Evolutionary conservation across 2,113 vertebrate genomes (phyloP).

Genomic region (Poecilia latipinna): DNA sequence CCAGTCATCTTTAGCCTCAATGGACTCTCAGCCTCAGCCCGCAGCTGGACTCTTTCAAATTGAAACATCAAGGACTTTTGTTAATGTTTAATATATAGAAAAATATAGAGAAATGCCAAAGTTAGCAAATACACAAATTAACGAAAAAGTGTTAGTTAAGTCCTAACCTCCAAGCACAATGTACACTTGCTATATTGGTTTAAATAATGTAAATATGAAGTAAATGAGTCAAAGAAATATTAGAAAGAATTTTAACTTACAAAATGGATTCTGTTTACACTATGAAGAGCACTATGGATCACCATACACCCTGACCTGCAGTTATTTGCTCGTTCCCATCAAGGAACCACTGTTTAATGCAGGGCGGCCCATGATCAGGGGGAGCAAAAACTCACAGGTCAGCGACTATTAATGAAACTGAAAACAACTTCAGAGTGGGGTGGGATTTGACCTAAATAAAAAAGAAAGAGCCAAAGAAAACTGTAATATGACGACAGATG

Average conservation of each 20-base stretch:
- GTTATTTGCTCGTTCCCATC: slow-evolving; percentile 33
- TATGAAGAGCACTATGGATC: not conserved
- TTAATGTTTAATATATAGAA: slow-evolving; percentile 96
- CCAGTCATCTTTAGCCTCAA: slow-evolving; percentile 91
- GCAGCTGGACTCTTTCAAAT: slow-evolving; percentile 99
- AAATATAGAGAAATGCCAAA: slow-evolving; percentile 65
- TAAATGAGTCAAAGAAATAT: not conserved
- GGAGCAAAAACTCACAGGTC: slow-evolving; percentile 52
- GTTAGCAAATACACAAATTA: slow-evolving; percentile 69
- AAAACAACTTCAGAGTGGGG: slow-evolving; percentile 10
- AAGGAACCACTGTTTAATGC: slow-evolving; percentile 4
- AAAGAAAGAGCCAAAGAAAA: not conserved
- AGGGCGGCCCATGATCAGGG: slow-evolving; percentile 7
- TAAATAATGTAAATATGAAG: not conserved
- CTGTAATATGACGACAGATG: not conserved
- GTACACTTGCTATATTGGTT: slow-evolving; percentile 29
- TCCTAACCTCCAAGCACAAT: slow-evolving; percentile 28
- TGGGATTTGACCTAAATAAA: not conserved
- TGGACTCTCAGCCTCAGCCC: slow-evolving; percentile 97
- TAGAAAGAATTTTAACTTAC: not conserved
- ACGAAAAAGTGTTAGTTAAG: slow-evolving; percentile 59
- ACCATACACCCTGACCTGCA: slow-evolving; percentile 27
- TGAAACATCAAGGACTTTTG: slow-evolving; percentile 99
- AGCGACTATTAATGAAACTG: slow-evolving; percentile 15
- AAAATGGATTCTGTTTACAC: not conserved